Conservation (phyloP, 2,888 invertebrate genomes). For the Drosophila meridiana region DNA sequence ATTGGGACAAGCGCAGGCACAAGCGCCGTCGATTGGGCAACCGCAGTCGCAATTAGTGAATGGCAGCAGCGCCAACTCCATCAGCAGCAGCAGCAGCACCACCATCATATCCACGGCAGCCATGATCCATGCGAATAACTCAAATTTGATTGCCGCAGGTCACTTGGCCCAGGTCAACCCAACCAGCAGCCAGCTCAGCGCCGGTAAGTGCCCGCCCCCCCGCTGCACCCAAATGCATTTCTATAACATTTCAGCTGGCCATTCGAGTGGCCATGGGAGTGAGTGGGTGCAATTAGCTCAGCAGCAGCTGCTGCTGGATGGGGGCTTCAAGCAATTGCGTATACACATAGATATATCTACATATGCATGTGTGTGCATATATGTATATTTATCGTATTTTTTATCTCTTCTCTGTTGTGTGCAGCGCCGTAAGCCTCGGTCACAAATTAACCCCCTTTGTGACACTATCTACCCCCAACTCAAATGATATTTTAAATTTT, state of each 20-base stretch:
- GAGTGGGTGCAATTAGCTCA: constrained; percentile 54
- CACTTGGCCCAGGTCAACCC: constrained; percentile 65
- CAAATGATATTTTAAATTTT: neutral
- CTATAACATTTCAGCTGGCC: constrained; percentile 16
- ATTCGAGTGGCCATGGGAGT: constrained; percentile 25
- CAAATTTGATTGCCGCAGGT: constrained; percentile 74
- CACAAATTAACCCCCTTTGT: constrained; percentile 15
- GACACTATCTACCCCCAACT: neutral
- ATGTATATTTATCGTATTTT: neutral
- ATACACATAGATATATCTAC: neutral
- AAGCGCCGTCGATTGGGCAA: constrained; percentile 30
- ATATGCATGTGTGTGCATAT: neutral
- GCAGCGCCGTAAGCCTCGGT: constrained; percentile 1
- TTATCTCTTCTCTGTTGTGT: neutral
- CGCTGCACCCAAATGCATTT: constrained; percentile 16
- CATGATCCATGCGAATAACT: constrained; percentile 77
- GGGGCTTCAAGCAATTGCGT: constrained; percentile 17
- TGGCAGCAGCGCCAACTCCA: constrained; percentile 54
- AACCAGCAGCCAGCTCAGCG: constrained; percentile 58
- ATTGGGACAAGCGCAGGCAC: constrained; percentile 37
- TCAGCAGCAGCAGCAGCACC: constrained; percentile 5
- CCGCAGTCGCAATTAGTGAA: constrained; percentile 68
- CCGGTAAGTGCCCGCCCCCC: constrained; percentile 60
- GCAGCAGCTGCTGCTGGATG: constrained; percentile 11
- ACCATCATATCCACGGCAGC: constrained; percentile 61